These are phyloP conservation scores for Callyntrura sp. DNA, from an alignment of 2,888 invertebrate genomes.

Conservation along the genomic window DNA sequence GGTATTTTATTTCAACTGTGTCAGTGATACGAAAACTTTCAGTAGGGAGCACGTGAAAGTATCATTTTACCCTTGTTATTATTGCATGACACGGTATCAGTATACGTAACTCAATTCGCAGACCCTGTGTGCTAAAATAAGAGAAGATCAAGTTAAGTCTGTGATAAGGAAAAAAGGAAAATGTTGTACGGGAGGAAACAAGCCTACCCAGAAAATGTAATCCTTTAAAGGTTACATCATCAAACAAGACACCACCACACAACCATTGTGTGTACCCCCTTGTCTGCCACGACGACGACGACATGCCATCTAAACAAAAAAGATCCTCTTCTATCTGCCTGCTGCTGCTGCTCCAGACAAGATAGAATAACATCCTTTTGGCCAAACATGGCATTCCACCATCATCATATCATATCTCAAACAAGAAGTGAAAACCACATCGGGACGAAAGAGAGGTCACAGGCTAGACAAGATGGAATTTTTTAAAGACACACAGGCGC, in stretches of 20 bases:
- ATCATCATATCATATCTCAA: constrained; percentile 14
- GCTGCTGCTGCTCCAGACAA: background rate
- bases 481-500: constrained; percentile 4
- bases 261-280: background rate
- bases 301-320: constrained; percentile 39
- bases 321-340: background rate
- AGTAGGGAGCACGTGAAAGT: background rate
- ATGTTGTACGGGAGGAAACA: background rate
- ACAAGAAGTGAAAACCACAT: background rate
- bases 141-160: background rate
- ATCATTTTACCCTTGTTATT: too few species aligned
- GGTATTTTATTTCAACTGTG: too few species aligned
- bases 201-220: constrained; percentile 36
- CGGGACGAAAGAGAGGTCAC: background rate
- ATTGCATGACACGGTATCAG: background rate
- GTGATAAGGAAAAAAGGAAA: constrained; percentile 42
- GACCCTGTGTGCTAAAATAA: background rate
- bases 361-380: background rate
- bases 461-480: constrained; percentile 7
- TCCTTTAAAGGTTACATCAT: constrained; percentile 70
- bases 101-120: background rate
- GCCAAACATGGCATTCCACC: background rate
- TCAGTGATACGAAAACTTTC: constrained; percentile 14
- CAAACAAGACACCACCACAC: constrained; percentile 32
- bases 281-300: background rate